Evolutionary conservation across 2,797 vertebrate species (phyloP), one percentile per base, ranked within the genome.

Genomic region (Pangasius krempfi): DNA sequence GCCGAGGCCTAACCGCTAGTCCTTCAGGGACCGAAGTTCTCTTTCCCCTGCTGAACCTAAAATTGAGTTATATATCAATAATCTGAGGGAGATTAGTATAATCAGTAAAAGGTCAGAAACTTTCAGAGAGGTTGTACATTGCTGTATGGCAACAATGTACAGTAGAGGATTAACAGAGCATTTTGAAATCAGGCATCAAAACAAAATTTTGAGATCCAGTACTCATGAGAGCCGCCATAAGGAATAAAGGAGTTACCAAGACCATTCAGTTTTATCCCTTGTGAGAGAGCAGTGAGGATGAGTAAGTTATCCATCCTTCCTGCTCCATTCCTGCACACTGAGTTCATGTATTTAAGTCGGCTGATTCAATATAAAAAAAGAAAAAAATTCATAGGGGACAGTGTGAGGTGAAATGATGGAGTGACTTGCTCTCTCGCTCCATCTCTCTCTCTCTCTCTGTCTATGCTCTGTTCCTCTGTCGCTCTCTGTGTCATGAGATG

Each of bases 341-440:
- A 82, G 80, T 27, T 82, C 80, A 82, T 44, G 58, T 62, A 16
- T 44, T 82, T 82, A 62, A 82, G 80, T 82, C 58, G 12, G 44
- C 56, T 60, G 56, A 82, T 60, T 60, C 33, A 16, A 82, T 82
- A 44, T 3, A 82, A 25, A 27, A 37, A 62, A 12, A 44, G 22
- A 44, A 82, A 82, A 82, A 27, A 82, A 82, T 27, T 82, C 22
- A 82, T 62, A 82, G 56, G 22, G 62, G 54, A 70, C 64, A 70
- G 20, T 54, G 30, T 37, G 66, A 85, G 62, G 83, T 54, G 22
- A 56, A 50, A 72, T 70, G 83, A 70, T 85, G n/a, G 83, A 85
- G 44, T 72, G 66, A 85, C 82, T 73, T n/a, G 4, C 68, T 9
- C 16, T 13, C 37, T 14, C 54, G 13, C 70, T 84, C 70, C 27